phyloP scores from a whole-genome alignment of 2,113 vertebrate species.

The Leptobrachium leishanense region DNA sequence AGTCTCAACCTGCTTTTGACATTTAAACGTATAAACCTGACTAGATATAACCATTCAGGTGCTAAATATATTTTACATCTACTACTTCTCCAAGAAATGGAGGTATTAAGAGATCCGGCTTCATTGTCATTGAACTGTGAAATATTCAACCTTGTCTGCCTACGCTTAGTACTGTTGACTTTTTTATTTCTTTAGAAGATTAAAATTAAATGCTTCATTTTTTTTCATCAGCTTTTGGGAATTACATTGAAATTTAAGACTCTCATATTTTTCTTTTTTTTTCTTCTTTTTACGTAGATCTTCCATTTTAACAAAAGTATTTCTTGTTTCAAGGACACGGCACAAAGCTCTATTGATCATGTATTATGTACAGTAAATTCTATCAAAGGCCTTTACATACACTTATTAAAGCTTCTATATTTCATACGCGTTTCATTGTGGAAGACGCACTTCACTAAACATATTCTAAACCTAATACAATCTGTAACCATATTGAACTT shows the following conservation, averaged over 20 bases:
- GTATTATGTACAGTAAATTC: conserved; percentile 62
- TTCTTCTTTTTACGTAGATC: conserved; percentile 58
- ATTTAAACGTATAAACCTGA: conserved; percentile 87
- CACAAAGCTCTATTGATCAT: conserved; percentile 68
- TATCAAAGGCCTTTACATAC: conserved; percentile 65
- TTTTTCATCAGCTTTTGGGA: conserved; percentile 84
- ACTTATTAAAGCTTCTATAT: conserved; percentile 67
- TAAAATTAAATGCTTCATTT: conserved; percentile 92
- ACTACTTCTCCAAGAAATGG: conserved; percentile 69
- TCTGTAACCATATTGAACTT: conserved; percentile 59
- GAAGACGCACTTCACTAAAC: conserved; percentile 62
- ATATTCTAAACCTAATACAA: conserved; percentile 60
- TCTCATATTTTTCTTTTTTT: conserved; percentile 53
- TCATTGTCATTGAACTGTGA: conserved; percentile 81
- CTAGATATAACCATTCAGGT: conserved; percentile 80
- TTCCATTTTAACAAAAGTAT: conserved; percentile 66
- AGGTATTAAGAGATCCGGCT: conserved; percentile 79
- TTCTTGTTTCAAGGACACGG: conserved; percentile 66
- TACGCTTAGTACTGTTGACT: conserved; percentile 83
- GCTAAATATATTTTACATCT: conserved; percentile 80
- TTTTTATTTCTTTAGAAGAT: conserved; percentile 90
- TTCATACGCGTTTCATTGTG: conserved; percentile 61
- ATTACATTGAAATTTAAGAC: conserved; percentile 85
- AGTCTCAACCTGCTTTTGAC: conserved; percentile 80
- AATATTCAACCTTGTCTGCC: conserved; percentile 83